Base-by-base conservation (phyloP, 23 tunicate species). In the Styela plicata region DNA sequence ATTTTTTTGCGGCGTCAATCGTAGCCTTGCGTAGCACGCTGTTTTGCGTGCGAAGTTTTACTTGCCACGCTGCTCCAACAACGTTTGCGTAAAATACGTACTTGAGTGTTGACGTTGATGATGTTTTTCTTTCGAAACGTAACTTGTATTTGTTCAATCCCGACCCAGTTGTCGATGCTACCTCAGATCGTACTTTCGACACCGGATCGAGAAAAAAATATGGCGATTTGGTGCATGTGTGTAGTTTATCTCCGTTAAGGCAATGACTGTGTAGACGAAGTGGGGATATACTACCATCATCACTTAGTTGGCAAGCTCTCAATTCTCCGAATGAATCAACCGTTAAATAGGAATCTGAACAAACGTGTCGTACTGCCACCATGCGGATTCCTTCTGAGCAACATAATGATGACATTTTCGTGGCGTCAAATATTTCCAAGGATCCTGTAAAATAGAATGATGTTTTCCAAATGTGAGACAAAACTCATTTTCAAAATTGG, bases 21-120 rank as follows among this genome's bases (percentile, higher is more conserved):
- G 34, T 34, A 3, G 77, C 77, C 35, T 36, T 71, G 3, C 35
- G 32, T 7, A 71, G 5, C 20, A 71, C 34, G 36, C 77, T 30
- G 35, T 71, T 71, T 17, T 71, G 77, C 29, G 77, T 34, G 5
- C 77, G 77, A 71, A 71, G 77, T 30, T 29, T 71, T 3, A 71
- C 23, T 17, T 71, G 36, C 77, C 77, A 71, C 32, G 77, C 34
- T 16, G 36, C 13, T 2, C 77, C 36, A 3, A 30, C 35, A 22
- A 71, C 77, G 36, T 28, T 36, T 30, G 77, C 77, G 77, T 71
- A 71, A 33, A 71, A 30, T 32, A 71, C 77, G 18, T 71, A 16
- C 5, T 30, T 30, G 77, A 21, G 2, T 17, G 36, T 71, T 3
- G 36, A 28, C 7, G 24, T 31, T 23, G 28, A 23, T 7, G 57